These are phyloP conservation scores for Drosophila dives DNA, from an alignment of 2,888 invertebrate species.

Conservation along the genomic window DNA sequence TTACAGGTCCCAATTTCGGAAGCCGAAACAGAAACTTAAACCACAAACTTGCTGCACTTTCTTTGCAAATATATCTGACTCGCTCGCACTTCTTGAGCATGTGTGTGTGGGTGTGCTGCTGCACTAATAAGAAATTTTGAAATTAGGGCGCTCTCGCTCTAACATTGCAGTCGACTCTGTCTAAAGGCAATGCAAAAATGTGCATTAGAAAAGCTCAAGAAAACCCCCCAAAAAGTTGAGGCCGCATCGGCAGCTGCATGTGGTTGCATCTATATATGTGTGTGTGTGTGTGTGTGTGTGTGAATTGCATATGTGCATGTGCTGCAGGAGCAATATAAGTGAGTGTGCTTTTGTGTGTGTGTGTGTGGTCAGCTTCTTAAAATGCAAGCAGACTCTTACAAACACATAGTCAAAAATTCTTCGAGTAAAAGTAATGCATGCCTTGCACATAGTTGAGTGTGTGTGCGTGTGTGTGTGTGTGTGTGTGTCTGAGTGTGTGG, in stretches of 20 bases:
- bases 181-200: conserved; percentile 77
- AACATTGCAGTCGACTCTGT: conserved; percentile 65
- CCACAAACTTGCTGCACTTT: conserved; percentile 73
- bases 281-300: conserved; percentile 24
- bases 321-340: conserved; percentile 23
- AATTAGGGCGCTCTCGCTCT: conserved; percentile 69
- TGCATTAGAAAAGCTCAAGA: conserved; percentile 80
- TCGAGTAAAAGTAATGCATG: conserved; percentile 69
- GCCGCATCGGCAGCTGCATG: conserved; percentile 36
- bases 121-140: conserved; percentile 75
- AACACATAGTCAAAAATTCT: conserved; percentile 65
- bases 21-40: conserved; percentile 43
- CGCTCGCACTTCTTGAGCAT: conserved; percentile 28
- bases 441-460: conserved; percentile 22
- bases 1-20: conserved; percentile 19
- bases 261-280: conserved; percentile 34
- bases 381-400: conserved; percentile 23
- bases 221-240: conserved; percentile 61
- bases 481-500: conserved; percentile 34
- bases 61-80: conserved; percentile 61
- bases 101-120: background rate
- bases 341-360: conserved; percentile 44
- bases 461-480: conserved; percentile 1
- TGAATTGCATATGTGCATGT: conserved; percentile 39
- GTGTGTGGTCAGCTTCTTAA: conserved; percentile 16